Percentiles rank a stretch among this genome's conserved stretches.
Evolutionary conservation across 2,797 vertebrate genomes (phyloP).

Genomic region (Rhabdomys pumilio): DNA sequence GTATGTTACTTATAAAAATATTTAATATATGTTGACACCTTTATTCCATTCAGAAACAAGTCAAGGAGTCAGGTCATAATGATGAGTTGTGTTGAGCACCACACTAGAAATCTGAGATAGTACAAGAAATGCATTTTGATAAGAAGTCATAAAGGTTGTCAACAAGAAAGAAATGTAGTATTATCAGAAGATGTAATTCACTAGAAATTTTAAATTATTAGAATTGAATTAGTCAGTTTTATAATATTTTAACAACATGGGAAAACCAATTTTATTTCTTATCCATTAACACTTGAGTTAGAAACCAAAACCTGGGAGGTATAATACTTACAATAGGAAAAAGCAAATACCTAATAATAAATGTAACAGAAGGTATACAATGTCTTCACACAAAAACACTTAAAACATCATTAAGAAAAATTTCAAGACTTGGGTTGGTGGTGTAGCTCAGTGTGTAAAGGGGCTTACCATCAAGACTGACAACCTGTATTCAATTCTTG

Average conservation of each 20-base stretch:
- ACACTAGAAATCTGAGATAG: neutral
- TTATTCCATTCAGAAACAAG: neutral
- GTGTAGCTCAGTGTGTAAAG: neutral
- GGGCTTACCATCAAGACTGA: neutral
- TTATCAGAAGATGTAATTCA: neutral
- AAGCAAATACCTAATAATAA: neutral
- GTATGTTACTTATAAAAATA: constrained; percentile 21
- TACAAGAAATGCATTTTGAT: neutral
- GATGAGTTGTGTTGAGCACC: neutral
- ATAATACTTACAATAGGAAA: neutral
- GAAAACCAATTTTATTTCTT: neutral
- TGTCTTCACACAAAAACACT: neutral
- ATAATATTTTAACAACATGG: neutral
- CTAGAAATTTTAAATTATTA: constrained; percentile 36
- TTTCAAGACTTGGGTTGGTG: neutral
- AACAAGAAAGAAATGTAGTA: neutral
- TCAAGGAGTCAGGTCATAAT: neutral
- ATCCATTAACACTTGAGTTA: neutral
- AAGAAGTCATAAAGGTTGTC: neutral
- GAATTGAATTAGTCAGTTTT: neutral
- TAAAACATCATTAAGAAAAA: constrained; percentile 26
- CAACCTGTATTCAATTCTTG: neutral
- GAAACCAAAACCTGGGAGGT: constrained; percentile 27
- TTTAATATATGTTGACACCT: neutral
- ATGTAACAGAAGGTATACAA: neutral